Evolutionary conservation across 2,888 invertebrate species (phyloP), one percentile per base, ranked within the genome.

Genomic region (Halocaridina rubra): DNA sequence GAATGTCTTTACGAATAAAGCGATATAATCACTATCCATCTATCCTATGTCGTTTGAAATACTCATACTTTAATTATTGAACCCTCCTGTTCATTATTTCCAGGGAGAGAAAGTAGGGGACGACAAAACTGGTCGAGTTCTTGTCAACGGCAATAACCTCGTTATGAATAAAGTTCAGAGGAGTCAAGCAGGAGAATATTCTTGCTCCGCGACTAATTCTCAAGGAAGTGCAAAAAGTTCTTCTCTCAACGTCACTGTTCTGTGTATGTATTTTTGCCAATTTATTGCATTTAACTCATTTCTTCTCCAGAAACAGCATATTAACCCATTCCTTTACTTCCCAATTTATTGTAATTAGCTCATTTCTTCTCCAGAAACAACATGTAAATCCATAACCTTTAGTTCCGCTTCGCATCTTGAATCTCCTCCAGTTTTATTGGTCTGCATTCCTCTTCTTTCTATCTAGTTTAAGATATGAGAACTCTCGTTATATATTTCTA

Each of bases 161-260:
- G 87, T 87, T n/a, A 32, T 87, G 29, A 75, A 75, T 53, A 19
- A 46, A 3, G 64, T 87, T n/a, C 22, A 59, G 10, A 57, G 85
- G 22, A 71, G 76, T 0, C 87, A 87, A 27, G 80, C 82, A 1
- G 87, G 87, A 0, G 69, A 78, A n/a, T 87, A 87, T 76, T 85
- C 80, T 46, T 87, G 87, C 72, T 69, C 46, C 5, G 87, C 85
- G 29, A 81, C 79, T 53, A 87, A 87, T 57, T 61, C 75, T 1
- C 71, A 81, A 22, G 87, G 87, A 16, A 79, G 75, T 3, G 87
- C 85, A 16, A 74, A 19, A 57, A 87, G 87, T 24, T 24, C 81
- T n/a, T 74, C 77, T 2, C 61, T 87, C 67, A 87, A 87, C 59
- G 81, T 87, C 57, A 81, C 87, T 13, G 85, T 87, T 13, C 79